Evolutionary conservation across 2,888 invertebrate genomes (phyloP).

Genomic region (Cheilosia vernalis): DNA sequence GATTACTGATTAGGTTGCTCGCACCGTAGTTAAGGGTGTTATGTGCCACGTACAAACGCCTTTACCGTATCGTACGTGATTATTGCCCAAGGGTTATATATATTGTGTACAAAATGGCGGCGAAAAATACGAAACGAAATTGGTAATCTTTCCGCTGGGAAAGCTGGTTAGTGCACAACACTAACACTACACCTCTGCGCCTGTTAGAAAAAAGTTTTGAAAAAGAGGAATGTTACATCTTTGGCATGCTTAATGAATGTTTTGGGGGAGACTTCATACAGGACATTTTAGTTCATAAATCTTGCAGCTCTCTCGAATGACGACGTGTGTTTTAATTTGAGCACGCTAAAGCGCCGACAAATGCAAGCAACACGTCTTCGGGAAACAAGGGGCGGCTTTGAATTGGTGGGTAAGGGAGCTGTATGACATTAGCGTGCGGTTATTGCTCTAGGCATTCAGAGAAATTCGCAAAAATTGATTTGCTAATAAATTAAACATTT

Average conservation of each 20-base stretch:
- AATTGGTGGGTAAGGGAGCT: too few species aligned
- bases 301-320: conserved; percentile 4
- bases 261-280: conserved; percentile 5
- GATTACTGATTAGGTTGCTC: conserved; percentile 72
- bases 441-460: too few species aligned
- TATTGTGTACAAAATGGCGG: conserved; percentile 42
- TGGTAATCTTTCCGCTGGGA: conserved; percentile 25
- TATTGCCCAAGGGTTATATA: conserved; percentile 37
- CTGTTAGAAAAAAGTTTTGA: not conserved
- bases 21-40: conserved; percentile 45
- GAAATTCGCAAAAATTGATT: too few species aligned
- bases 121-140: conserved; percentile 50
- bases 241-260: conserved; percentile 20
- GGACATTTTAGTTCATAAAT: conserved; percentile 42
- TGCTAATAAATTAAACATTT: too few species aligned
- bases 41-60: conserved; percentile 69
- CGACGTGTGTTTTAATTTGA: conserved; percentile 29
- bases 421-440: too few species aligned
- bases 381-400: too few species aligned
- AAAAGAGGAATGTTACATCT: not conserved
- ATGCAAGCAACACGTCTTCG: conserved; percentile 19
- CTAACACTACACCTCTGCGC: conserved; percentile 38
- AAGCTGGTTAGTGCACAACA: conserved; percentile 16
- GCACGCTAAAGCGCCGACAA: not conserved
- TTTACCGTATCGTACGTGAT: conserved; percentile 67